Base-by-base conservation (phyloP, 2,113 vertebrate genomes). In the Cheilinus undulatus region DNA sequence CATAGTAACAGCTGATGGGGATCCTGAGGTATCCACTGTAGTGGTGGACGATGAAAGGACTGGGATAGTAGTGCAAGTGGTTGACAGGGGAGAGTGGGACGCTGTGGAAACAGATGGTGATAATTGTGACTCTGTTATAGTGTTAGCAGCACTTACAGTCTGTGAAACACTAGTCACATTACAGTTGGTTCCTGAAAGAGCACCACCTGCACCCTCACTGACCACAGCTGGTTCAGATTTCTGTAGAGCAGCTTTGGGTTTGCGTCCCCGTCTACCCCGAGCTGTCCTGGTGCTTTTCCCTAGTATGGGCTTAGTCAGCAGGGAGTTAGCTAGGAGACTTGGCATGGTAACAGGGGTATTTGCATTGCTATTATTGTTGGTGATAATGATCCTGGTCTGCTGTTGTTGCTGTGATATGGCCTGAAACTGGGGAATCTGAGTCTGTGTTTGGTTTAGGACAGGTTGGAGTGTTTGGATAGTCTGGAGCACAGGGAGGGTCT, bases 331-430 rank as follows among this genome's bases (percentile, higher is more conserved):
- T 40, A 86, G 66, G 32, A 86, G 64, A 17, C 65, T 61, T 38
- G 72, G 61, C 12, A 76, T 73, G 27, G 83, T 72, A 34, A 84
- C 75, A 7, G 84, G 49, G 73, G 83, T 30, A 69, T 78, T 79
- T 36, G 69, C 26, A 56, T 80, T 83, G 62, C 66, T 85, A 42
- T 77, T 80, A 70, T 77, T 79, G 86, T 91, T 93, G 20, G 89
- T 87, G 46, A 94, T 80, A 34, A 94, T 88, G 67, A 92, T 89
- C 80, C 90, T 90, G 68, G 91, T 86, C 22, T 92, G 94, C 20
- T 93, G 89, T 50, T 94, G 95, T 40, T 86, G 90, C 68, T 87
- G 88, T 36, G 87, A 85, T 14, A 94, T 76, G 12, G 87, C 62
- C 22, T 90, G 83, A 56, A 88, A 94, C 54, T 30, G 93, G 61